phyloP scores from a whole-genome alignment of 53 echinoderm and acorn worm species.

The Holothuria scabra region DNA sequence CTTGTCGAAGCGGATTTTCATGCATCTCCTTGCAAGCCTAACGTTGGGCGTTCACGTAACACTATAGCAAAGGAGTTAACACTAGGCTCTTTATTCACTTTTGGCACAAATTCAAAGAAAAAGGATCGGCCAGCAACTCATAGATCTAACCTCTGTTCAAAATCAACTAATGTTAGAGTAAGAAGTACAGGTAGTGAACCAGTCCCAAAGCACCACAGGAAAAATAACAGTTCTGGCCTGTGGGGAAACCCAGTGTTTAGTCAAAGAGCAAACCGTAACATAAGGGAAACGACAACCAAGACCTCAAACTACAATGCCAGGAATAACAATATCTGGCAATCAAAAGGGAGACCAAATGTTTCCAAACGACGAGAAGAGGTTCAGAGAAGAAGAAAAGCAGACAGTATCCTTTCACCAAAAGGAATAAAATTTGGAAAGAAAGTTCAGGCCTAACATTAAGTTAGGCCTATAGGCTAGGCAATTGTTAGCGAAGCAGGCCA shows the following conservation, averaged over 20 bases:
- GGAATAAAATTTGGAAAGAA: no score
- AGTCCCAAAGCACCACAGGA: background rate
- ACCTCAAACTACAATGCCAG: background rate
- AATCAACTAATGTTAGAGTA: background rate
- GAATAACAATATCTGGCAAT: conserved; percentile 25
- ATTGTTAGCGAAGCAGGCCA: no score
- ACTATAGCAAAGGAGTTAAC: background rate
- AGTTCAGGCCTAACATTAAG: no score
- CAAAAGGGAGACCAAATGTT: background rate
- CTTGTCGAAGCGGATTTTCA: background rate
- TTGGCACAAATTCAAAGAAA: no score
- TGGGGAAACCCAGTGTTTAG: conserved; percentile 13
- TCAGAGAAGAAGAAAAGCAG: conserved; percentile 33
- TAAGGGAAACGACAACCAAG: background rate
- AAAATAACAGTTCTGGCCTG: background rate
- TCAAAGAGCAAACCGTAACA: background rate
- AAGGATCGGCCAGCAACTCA: no score
- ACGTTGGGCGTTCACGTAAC: background rate
- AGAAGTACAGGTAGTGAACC: background rate
- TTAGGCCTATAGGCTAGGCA: no score
- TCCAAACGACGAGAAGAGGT: background rate
- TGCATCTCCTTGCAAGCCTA: background rate
- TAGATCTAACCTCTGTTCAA: background rate
- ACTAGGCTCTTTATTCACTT: conserved; percentile 13
- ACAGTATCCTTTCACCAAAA: conserved; percentile 23